phyloP scores from a whole-genome alignment of 2,888 invertebrate genomes.

The Coremacera marginata region DNA sequence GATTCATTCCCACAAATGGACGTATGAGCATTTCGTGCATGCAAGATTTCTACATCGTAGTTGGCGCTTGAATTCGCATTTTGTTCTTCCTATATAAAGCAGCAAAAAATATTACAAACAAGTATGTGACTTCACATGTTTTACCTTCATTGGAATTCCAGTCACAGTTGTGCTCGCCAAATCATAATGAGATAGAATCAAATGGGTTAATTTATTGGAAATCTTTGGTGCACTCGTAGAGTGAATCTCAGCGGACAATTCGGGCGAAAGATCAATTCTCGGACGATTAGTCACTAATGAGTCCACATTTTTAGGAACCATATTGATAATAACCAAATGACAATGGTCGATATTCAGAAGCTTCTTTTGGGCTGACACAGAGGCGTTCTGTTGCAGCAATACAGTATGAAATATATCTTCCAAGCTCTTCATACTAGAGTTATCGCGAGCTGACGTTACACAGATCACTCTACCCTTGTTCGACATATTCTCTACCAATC shows the following conservation, averaged over 20 bases:
- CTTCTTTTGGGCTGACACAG: conserved; percentile 73
- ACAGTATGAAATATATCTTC: conserved; percentile 89
- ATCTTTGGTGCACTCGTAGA: conserved; percentile 82
- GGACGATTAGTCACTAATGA: conserved; percentile 81
- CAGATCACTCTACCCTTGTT: conserved; percentile 85
- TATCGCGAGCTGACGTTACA: conserved; percentile 89
- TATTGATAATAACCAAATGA: conserved; percentile 90
- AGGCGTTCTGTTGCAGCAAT: conserved; percentile 84
- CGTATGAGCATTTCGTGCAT: conserved; percentile 86
- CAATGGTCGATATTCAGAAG: conserved; percentile 86
- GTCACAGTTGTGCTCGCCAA: conserved; percentile 97
- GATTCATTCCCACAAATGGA: conserved; percentile 81
- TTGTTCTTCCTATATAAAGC: conserved; percentile 81
- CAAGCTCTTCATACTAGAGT: conserved; percentile 86
- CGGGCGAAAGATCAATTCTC: conserved; percentile 78
- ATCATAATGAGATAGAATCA: conserved; percentile 88
- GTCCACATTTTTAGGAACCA: conserved; percentile 85
- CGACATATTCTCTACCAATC: conserved; percentile 50
- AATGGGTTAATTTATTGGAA: conserved; percentile 79
- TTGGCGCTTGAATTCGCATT: conserved; percentile 98
- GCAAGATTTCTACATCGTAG: conserved; percentile 98
- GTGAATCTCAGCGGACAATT: conserved; percentile 84
- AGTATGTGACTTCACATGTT: not conserved
- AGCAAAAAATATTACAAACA: not conserved
- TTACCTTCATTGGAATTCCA: conserved; percentile 96